A percentile compares a stretch with the other conserved stretches of the same genome.
These are phyloP conservation scores for Pocillopora verrucosa DNA, from an alignment of 64 coral and sea anemone species.

Conservation along the genomic window DNA sequence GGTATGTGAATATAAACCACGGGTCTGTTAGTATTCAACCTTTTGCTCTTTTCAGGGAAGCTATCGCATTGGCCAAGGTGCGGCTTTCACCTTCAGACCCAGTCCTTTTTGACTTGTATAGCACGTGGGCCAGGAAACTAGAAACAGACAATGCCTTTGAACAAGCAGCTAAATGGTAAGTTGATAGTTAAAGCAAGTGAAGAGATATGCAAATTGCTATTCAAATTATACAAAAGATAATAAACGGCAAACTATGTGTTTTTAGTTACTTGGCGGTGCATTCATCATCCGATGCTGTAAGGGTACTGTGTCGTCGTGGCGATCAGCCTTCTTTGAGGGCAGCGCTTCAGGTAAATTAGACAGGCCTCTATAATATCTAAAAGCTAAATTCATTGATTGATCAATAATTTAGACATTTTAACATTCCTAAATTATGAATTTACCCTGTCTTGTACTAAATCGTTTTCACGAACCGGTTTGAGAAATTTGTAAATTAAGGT, in stretches of 20 bases:
- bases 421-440: neutral
- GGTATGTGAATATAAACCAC: too few relatives aligned
- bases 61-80: conserved; percentile 89
- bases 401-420: too few relatives aligned
- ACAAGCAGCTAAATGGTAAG: conserved; percentile 95
- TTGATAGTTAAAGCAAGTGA: neutral
- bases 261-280: conserved; percentile 81
- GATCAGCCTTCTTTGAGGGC: conserved; percentile 66
- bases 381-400: neutral
- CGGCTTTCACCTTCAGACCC: conserved; percentile 83
- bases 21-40: neutral
- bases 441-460: neutral
- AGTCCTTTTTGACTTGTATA: conserved; percentile 80
- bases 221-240: neutral
- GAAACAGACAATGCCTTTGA: conserved; percentile 88
- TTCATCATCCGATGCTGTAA: conserved; percentile 75
- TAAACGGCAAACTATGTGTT: neutral
- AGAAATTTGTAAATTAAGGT: too few relatives aligned
- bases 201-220: too few relatives aligned
- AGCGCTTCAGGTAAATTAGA: conserved; percentile 68
- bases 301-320: conserved; percentile 73
- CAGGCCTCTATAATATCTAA: neutral
- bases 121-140: conserved; percentile 85
- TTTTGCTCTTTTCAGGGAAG: conserved; percentile 65
- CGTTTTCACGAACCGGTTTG: too few relatives aligned